phyloP scores from a whole-genome alignment of 2,797 vertebrate species.

The Paedocypris micromegethes region DNA sequence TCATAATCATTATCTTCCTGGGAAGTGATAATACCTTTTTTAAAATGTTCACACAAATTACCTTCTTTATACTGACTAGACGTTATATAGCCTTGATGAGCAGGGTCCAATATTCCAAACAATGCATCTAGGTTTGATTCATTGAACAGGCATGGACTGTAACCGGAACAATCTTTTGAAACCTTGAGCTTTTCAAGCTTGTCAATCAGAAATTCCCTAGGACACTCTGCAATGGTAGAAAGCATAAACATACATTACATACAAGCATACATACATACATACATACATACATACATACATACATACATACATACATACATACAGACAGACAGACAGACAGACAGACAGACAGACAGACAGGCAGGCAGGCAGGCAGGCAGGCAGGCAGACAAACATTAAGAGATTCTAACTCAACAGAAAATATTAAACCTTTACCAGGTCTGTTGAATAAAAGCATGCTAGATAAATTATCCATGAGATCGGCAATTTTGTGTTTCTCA shows the following conservation, averaged over 20 bases:
- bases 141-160: slow-evolving; percentile 56
- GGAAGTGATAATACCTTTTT: too few relatives aligned
- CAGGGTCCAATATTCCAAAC: slow-evolving; percentile 63
- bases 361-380: too few relatives aligned
- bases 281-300: too few relatives aligned
- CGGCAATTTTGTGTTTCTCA: slow-evolving; percentile 58
- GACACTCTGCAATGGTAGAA: slow-evolving; percentile 55
- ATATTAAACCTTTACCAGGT: slow-evolving; percentile 57
- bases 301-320: too few relatives aligned
- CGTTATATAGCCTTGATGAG: slow-evolving; percentile 55
- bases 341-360: too few relatives aligned
- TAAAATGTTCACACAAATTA: slow-evolving; percentile 32
- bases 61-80: slow-evolving; percentile 65
- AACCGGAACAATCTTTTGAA: slow-evolving; percentile 37
- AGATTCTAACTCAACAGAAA: too few relatives aligned
- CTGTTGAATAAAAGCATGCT: slow-evolving; percentile 66
- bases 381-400: too few relatives aligned
- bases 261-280: too few relatives aligned
- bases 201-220: slow-evolving; percentile 61
- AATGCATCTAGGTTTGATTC: slow-evolving; percentile 59
- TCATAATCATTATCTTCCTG: too few relatives aligned
- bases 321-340: too few relatives aligned
- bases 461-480: slow-evolving; percentile 63
- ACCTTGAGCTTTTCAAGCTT: slow-evolving; percentile 58
- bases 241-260: too few relatives aligned